Evolutionary conservation across 2,888 invertebrate species (phyloP).

Genomic region (Frankliniella fusca): DNA sequence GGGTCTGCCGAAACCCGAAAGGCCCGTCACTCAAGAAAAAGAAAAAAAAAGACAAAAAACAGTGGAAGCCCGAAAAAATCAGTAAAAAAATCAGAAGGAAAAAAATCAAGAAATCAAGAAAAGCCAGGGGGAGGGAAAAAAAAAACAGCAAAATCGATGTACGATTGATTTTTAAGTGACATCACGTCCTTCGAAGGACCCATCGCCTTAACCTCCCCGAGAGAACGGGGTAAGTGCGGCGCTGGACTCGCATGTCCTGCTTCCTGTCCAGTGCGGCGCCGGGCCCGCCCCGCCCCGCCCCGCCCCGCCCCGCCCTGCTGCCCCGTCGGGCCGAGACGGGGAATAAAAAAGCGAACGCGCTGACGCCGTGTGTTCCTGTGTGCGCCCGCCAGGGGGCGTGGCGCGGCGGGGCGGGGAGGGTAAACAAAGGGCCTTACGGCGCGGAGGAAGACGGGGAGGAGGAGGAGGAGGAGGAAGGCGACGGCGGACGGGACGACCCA

Average conservation of each 20-base stretch:
- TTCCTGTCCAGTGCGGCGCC: background rate
- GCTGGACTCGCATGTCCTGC: too few relatives aligned
- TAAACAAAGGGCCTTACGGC: conserved; percentile 15
- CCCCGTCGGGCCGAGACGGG: background rate
- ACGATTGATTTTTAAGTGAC: too few relatives aligned
- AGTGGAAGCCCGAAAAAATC: too few relatives aligned
- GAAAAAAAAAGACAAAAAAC: too few relatives aligned
- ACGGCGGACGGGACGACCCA: background rate
- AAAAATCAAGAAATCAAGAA: background rate
- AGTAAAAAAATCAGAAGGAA: background rate
- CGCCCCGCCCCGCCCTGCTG: background rate
- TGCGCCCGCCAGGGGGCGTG: background rate
- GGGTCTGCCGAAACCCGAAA: too few relatives aligned
- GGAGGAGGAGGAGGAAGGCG: background rate
- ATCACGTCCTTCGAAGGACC: too few relatives aligned
- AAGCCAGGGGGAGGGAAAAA: background rate
- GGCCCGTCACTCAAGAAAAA: too few relatives aligned
- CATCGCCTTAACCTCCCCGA: too few relatives aligned
- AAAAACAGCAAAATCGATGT: too few relatives aligned
- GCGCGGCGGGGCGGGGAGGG: background rate
- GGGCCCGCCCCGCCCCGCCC: background rate
- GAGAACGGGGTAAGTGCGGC: too few relatives aligned
- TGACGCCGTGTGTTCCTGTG: background rate
- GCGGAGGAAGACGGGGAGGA: background rate
- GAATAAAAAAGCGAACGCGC: conserved; percentile 1